Evolutionary conservation across 2,888 invertebrate genomes (phyloP).

Genomic region (Acleris laterana): DNA sequence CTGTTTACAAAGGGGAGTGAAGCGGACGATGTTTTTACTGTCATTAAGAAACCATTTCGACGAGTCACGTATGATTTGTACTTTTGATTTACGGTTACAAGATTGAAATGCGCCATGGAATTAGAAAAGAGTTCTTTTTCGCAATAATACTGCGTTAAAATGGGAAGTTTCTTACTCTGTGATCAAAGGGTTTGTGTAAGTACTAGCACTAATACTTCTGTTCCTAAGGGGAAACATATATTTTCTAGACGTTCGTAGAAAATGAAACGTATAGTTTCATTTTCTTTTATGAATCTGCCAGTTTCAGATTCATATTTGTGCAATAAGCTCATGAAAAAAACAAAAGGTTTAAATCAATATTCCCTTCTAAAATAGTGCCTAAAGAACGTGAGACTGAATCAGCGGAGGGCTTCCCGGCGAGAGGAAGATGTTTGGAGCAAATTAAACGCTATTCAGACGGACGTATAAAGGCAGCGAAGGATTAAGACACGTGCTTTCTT

Average conservation of each 20-base stretch:
- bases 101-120: background rate
- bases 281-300: too few relatives aligned
- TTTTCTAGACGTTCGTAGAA: too few relatives aligned
- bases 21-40: conserved; percentile 48
- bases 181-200: too few relatives aligned
- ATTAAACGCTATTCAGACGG: conserved; percentile 58
- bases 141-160: background rate
- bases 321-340: too few relatives aligned
- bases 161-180: too few relatives aligned
- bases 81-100: conserved; percentile 5
- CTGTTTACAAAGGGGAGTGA: conserved; percentile 60
- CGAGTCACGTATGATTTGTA: conserved; percentile 20
- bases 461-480: conserved; percentile 43
- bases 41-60: conserved; percentile 29
- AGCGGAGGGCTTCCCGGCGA: conserved; percentile 28
- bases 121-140: background rate
- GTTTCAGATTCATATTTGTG: too few relatives aligned
- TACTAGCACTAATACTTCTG: too few relatives aligned
- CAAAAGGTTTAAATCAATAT: conserved; percentile 1
- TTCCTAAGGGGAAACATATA: too few relatives aligned
- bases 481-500: conserved; percentile 33
- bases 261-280: too few relatives aligned
- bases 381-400: conserved; percentile 28
- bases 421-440: conserved; percentile 45
- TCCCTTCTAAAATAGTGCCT: conserved; percentile 22